Conservation (phyloP, 2,888 invertebrate genomes). For the Drosophila diplacantha region DNA sequence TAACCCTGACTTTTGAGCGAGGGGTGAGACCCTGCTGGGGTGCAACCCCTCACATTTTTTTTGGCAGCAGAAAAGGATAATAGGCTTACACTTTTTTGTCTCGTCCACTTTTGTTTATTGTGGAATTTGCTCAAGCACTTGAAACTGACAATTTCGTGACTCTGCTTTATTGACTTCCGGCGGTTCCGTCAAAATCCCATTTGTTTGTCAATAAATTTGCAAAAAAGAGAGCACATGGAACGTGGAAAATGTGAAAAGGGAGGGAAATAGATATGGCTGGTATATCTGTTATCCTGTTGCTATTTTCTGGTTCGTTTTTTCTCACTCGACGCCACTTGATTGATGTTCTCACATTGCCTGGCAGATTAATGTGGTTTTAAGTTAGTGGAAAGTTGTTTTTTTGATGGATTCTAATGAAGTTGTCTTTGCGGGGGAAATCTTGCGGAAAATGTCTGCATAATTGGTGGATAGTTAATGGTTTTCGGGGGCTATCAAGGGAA, state of each 20-base stretch:
- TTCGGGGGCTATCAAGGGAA: conserved; percentile 17
- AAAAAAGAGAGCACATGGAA: conserved; percentile 23
- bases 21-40: conserved; percentile 60
- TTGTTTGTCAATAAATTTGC: conserved; percentile 68
- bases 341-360: conserved; percentile 58
- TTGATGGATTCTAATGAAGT: conserved; percentile 42
- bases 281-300: conserved; percentile 42
- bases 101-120: conserved; percentile 54
- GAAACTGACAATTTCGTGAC: conserved; percentile 69
- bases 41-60: conserved; percentile 60
- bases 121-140: conserved; percentile 70
- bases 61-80: conserved; percentile 54
- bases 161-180: conserved; percentile 70
- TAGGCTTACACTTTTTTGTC: conserved; percentile 57
- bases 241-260: conserved; percentile 22
- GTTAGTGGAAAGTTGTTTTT: conserved; percentile 57
- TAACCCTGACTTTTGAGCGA: conserved; percentile 13
- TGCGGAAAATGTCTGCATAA: conserved; percentile 37
- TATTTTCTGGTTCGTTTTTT: conserved; percentile 3
- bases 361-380: conserved; percentile 65
- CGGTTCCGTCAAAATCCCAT: conserved; percentile 62
- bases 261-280: conserved; percentile 20
- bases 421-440: conserved; percentile 27
- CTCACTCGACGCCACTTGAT: conserved; percentile 46
- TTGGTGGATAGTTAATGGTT: conserved; percentile 17